Conservation (phyloP, 2,797 vertebrate genomes). For the Trachops cirrhosus region DNA sequence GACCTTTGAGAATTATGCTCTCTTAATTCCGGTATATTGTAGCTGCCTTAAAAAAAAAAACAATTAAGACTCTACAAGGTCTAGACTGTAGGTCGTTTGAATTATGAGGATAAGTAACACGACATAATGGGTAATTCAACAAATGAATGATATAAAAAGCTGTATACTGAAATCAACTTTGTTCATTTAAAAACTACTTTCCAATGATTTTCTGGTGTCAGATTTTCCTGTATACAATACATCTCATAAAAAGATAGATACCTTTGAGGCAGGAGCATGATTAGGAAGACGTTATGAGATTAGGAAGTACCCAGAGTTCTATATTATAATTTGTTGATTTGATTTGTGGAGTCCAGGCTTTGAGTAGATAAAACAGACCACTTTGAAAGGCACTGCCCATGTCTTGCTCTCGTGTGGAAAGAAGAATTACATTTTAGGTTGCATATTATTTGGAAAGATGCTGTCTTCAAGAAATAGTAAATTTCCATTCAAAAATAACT, state of each 20-base stretch:
- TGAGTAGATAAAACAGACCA: not conserved
- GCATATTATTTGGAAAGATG: not conserved
- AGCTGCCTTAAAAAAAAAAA: not conserved
- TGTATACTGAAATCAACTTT: not conserved
- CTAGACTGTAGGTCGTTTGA: not conserved
- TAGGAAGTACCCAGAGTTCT: conserved; percentile 38
- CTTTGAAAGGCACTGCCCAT: not conserved
- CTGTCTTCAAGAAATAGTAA: not conserved
- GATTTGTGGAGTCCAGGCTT: conserved; percentile 39
- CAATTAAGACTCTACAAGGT: not conserved
- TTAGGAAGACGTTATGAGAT: conserved; percentile 28
- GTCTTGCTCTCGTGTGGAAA: not conserved
- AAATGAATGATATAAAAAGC: not conserved
- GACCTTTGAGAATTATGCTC: conserved; percentile 1
- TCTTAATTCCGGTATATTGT: not conserved
- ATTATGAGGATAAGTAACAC: not conserved
- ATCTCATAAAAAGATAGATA: not conserved
- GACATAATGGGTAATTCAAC: not conserved
- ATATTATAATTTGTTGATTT: conserved; percentile 13
- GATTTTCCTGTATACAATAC: not conserved
- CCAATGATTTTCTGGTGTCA: not conserved
- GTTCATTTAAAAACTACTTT: conserved; percentile 36
- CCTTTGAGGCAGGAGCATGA: not conserved
- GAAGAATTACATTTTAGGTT: not conserved
- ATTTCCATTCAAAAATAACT: conserved; percentile 1